Evolutionary conservation across 2,888 invertebrate genomes (phyloP).

Genomic region (Oligia fasciuncula): DNA sequence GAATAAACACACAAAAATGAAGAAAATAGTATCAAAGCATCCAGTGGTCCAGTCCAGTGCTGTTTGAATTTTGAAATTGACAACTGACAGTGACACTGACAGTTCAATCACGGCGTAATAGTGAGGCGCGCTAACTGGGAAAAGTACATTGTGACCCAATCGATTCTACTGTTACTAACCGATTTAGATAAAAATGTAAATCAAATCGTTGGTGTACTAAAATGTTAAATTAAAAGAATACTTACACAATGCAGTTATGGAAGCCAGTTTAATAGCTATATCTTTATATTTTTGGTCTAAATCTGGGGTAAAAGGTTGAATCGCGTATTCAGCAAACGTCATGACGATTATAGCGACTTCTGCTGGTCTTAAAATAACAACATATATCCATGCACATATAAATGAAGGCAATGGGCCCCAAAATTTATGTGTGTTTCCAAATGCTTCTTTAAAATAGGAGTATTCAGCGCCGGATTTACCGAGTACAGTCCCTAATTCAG

Average conservation of each 20-base stretch:
- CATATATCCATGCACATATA: conserved; percentile 94
- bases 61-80: conserved; percentile 48
- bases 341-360: conserved; percentile 94
- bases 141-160: fast-evolving
- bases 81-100: conserved; percentile 37
- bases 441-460: conserved; percentile 94
- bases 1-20: neutral
- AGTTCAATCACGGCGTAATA: conserved; percentile 15
- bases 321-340: conserved; percentile 94
- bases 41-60: conserved; percentile 24
- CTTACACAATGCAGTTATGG: conserved; percentile 91
- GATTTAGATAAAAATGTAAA: conserved; percentile 3
- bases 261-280: conserved; percentile 91
- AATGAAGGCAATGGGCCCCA: conserved; percentile 94
- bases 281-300: conserved; percentile 84
- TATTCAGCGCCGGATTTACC: conserved; percentile 95
- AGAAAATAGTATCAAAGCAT: conserved; percentile 1
- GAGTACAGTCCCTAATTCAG: conserved; percentile 94
- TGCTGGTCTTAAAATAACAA: conserved; percentile 93
- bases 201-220: neutral
- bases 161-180: conserved; percentile 21
- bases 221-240: conserved; percentile 47
- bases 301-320: conserved; percentile 90
- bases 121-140: conserved; percentile 34
- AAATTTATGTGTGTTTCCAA: conserved; percentile 91